Base-by-base conservation (phyloP, 2,113 vertebrate species). In the Apeltes quadracus region DNA sequence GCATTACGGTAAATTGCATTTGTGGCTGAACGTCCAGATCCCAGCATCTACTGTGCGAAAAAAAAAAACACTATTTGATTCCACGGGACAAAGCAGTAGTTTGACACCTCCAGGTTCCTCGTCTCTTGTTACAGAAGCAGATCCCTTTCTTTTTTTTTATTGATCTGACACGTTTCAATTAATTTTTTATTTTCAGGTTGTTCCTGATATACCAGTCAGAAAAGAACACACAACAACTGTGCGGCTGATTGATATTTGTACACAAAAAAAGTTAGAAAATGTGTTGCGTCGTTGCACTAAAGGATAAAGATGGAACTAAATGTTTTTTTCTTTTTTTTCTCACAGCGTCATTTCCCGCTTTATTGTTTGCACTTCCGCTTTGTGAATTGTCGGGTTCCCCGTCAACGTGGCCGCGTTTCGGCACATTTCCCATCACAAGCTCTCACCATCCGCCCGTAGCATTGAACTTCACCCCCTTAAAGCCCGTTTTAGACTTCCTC, bases 301-400 rank as follows among this genome's bases (percentile, higher is more conserved):
- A n/a, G n/a, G n/a, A n/a, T n/a, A n/a, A n/a, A n/a, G n/a, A n/a
- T n/a, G n/a, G n/a, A n/a, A n/a, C n/a, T n/a, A n/a, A n/a, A n/a
- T n/a, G n/a, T n/a, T n/a, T n/a, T n/a, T n/a, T n/a, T n/a, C n/a
- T n/a, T n/a, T n/a, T n/a, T n/a, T n/a, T n/a, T n/a, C n/a, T n/a
- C n/a, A n/a, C n/a, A n/a, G n/a, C n/a, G n/a, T n/a, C n/a, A n/a
- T 53, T 59, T 10, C 63, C 63, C 14, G 25, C 36, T 78, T 65
- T 15, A 58, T 29, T 39, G 20, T 32, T 39, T 9, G 7, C 15
- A 51, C 20, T 79, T 57, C 32, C 57, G 69, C 46, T 29, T 46
- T 43, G 18, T 32, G 32, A 32, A 56, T 56, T 15, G 5, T 22
- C n/a, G 48, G 9, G 1, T 50, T 75, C 50, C 61, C 61, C 10